Evolutionary conservation across 2,797 vertebrate species (phyloP).

Genomic region (Helicolenus hilgendorfi): DNA sequence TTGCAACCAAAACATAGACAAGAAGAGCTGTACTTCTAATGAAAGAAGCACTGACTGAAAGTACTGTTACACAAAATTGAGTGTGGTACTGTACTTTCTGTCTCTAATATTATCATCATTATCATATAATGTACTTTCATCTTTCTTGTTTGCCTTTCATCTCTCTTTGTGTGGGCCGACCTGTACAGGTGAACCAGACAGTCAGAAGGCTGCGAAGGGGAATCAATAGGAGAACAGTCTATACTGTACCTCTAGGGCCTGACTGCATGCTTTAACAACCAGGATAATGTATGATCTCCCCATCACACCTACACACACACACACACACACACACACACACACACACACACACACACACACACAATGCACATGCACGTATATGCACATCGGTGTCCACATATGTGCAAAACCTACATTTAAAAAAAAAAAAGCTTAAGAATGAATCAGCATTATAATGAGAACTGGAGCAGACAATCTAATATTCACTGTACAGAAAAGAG

Average conservation of each 20-base stretch:
- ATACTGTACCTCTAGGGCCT: neutral
- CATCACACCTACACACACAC: neutral
- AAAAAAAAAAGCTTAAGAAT: constrained; percentile 1
- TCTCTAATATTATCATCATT: neutral
- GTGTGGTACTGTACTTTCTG: neutral
- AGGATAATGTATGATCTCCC: constrained; percentile 14
- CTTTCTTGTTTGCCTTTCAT: neutral
- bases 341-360: neutral
- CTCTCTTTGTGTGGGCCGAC: neutral
- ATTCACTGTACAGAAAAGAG: neutral
- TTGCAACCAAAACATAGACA: neutral
- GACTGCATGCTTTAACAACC: neutral
- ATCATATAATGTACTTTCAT: neutral
- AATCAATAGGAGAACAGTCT: constrained; percentile 14
- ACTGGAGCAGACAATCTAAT: neutral
- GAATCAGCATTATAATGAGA: constrained; percentile 21
- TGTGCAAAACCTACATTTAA: neutral
- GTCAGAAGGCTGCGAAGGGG: constrained; percentile 7
- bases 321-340: neutral
- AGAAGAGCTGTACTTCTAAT: neutral
- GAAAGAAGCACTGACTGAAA: neutral
- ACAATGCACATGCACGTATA: neutral
- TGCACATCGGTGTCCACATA: neutral
- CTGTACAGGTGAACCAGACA: neutral
- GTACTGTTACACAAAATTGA: neutral